These are phyloP conservation scores for Himantopus leucocephalus DNA, from an alignment of 2,113 vertebrate species.

Conservation along the genomic window DNA sequence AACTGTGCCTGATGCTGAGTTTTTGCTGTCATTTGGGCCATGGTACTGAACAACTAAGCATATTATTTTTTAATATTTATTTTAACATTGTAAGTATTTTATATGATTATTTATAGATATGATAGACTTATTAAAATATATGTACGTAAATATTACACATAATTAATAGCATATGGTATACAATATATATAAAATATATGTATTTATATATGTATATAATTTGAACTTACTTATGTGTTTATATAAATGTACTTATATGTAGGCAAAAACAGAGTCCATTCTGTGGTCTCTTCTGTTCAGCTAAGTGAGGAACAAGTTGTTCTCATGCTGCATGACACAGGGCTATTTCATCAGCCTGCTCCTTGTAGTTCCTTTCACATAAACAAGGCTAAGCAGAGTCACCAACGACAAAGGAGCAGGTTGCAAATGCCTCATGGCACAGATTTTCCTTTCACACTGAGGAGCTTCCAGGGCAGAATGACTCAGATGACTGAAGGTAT, in stretches of 20 bases:
- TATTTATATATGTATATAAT: background rate
- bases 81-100: background rate
- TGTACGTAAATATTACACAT: background rate
- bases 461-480: background rate
- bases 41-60: background rate
- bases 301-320: background rate
- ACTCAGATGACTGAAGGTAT: background rate
- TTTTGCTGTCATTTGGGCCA: background rate
- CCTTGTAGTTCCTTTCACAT: background rate
- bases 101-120: background rate
- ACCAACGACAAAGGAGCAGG: background rate
- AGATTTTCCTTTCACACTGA: background rate
- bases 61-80: background rate
- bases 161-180: background rate
- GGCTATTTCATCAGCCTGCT: background rate
- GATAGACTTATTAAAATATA: background rate
- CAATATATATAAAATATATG: background rate
- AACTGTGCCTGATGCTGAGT: background rate
- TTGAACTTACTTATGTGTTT: background rate
- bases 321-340: background rate
- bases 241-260: background rate
- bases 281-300: background rate
- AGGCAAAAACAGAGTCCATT: background rate
- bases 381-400: background rate
- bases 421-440: background rate